Conservation (phyloP, 2,888 invertebrate species). For the Endomychus coccineus region DNA sequence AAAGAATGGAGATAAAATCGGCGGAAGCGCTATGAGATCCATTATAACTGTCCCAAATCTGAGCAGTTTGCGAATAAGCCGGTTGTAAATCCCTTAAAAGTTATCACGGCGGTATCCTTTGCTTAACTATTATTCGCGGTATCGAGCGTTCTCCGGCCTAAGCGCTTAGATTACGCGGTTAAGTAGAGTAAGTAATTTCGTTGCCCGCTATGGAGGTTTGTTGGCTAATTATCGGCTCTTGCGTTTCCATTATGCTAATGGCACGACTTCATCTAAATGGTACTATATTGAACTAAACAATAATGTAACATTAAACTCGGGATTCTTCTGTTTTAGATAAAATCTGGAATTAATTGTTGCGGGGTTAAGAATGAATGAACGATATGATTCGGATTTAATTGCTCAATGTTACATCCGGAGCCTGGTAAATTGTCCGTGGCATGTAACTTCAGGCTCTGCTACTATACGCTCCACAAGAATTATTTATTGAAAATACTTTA, state of each 20-base stretch:
- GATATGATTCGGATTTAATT: too few species aligned
- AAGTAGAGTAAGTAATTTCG: constrained; percentile 42
- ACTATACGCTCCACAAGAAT: too few species aligned
- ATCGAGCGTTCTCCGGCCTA: constrained; percentile 27
- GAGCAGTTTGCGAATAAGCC: constrained; percentile 33
- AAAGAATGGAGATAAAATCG: constrained; percentile 24
- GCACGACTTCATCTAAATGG: constrained; percentile 25
- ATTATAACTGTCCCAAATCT: constrained; percentile 34
- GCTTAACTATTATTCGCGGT: constrained; percentile 36
- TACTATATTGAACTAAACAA: too few species aligned
- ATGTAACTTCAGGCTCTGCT: too few species aligned
- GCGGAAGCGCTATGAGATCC: constrained; percentile 23
- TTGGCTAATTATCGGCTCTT: constrained; percentile 42
- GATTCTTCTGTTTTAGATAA: too few species aligned
- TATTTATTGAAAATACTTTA: too few species aligned
- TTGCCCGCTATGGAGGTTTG: constrained; percentile 38
- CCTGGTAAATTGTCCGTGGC: too few species aligned
- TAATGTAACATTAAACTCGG: too few species aligned
- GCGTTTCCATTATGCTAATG: constrained; percentile 39
- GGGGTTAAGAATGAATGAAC: too few species aligned
- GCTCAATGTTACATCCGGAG: too few species aligned
- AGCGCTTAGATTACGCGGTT: constrained; percentile 39
- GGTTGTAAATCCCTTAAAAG: constrained; percentile 35
- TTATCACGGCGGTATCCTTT: constrained; percentile 34
- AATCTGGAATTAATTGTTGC: too few species aligned